Conservation (phyloP, 1,140 invertebrate species). For the Drosophila baimaii region DNA sequence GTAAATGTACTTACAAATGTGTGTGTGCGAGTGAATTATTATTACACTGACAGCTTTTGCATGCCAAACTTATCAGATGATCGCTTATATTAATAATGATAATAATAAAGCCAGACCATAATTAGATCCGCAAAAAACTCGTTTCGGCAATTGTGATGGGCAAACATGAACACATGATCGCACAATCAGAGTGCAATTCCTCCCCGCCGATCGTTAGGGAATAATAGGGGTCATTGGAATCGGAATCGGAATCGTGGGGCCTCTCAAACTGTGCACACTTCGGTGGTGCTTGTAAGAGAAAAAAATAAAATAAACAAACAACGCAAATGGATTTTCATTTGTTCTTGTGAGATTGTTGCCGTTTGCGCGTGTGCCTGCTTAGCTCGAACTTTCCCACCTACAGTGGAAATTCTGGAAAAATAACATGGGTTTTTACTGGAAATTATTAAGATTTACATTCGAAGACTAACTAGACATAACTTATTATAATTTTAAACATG, state of each 20-base stretch:
- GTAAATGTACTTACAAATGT: slow-evolving; percentile 42
- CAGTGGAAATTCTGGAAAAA: not conserved
- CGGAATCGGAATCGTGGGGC: slow-evolving; percentile 19
- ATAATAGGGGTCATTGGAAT: slow-evolving; percentile 48
- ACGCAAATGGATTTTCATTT: slow-evolving; percentile 42
- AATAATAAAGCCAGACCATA: slow-evolving; percentile 27
- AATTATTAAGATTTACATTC: not conserved
- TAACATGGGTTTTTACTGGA: not conserved
- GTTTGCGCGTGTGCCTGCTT: slow-evolving; percentile 30
- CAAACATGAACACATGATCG: slow-evolving; percentile 46
- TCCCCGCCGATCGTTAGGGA: slow-evolving; percentile 10
- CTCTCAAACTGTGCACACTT: slow-evolving; percentile 45
- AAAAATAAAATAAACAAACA: slow-evolving; percentile 59
- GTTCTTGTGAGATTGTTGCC: slow-evolving; percentile 22
- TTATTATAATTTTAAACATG: not conserved
- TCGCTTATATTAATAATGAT: slow-evolving; percentile 17
- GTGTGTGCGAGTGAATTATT: slow-evolving; percentile 41
- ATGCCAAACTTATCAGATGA: slow-evolving; percentile 48
- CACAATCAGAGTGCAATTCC: slow-evolving; percentile 33
- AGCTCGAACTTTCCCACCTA: slow-evolving; percentile 46
- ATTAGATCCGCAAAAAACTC: slow-evolving; percentile 55
- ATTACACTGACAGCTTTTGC: slow-evolving; percentile 39
- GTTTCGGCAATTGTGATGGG: slow-evolving; percentile 23
- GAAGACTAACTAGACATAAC: too few species aligned
- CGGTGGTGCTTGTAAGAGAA: slow-evolving; percentile 28